Evolutionary conservation across 2,888 invertebrate genomes (phyloP), one percentile per base, ranked within the genome.

Genomic region (Elegia similella): DNA sequence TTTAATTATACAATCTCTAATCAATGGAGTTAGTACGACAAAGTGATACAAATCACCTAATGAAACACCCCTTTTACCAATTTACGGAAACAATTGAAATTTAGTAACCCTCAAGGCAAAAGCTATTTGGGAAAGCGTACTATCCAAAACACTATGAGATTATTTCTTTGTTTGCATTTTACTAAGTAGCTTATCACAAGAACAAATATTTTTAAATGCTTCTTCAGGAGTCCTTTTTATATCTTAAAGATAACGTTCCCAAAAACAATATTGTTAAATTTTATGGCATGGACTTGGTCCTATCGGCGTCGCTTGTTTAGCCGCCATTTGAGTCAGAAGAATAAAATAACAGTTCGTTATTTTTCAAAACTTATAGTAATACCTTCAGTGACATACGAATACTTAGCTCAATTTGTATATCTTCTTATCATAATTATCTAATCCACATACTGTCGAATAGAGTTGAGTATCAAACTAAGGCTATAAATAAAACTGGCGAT

Each of bases 211-310:
- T 78, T 74, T 73, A 76, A 73, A 77, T 69, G 85, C 86, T 86
- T 79, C 88, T 81, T 80, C 82, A 87, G 86, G 74, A 88, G 88
- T 84, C 72, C 72, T 68, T 70, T 69, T 67, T 79, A 73, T 81
- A 69, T 72, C 70, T 67, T 57, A 63, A 62, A 81, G 88, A 88
- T 88, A 87, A 78, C 70, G 72, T 62, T 62, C 59, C 62, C 62
- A 71, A 69, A 76, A 79, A 78, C 78, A 78, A 81, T 76, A 76
- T 76, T 73, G 73, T 76, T 77, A 76, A 72, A 75, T 77, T 70
- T 78, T 80, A 78, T 74, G 70, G 57, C 58, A 7, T 58, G 62
- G 82, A 62, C 73, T 63, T 58, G 78, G 55, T 56, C 53, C 60
- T 59, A 44, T 15, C 23, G 42, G n/a, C 17, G 38, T 52, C 48